phyloP scores from a whole-genome alignment of 2,888 invertebrate species.

The Drosophila quinaria region DNA sequence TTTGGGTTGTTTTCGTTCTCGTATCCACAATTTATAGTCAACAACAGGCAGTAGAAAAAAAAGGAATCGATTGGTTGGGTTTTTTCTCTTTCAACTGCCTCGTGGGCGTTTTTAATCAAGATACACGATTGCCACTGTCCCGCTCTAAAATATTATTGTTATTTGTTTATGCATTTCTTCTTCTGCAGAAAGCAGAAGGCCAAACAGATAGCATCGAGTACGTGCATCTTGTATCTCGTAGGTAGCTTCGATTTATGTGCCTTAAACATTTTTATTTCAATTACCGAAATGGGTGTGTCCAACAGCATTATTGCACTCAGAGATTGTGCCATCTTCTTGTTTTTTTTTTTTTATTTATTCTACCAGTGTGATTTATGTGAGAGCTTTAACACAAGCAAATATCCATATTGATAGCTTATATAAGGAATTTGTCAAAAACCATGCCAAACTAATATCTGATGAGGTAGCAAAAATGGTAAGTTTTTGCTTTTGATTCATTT shows the following conservation, averaged over 20 bases:
- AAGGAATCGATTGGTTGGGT: conserved; percentile 50
- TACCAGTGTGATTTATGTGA: conserved; percentile 11
- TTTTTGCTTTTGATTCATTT: neutral
- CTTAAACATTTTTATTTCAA: conserved; percentile 57
- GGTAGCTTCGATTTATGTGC: conserved; percentile 48
- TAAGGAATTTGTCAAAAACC: conserved; percentile 8
- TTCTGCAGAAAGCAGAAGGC: conserved; percentile 19
- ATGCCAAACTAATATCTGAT: conserved; percentile 1
- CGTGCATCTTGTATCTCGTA: conserved; percentile 24
- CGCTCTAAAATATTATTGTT: conserved; percentile 64
- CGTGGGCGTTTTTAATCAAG: conserved; percentile 68
- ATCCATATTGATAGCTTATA: neutral
- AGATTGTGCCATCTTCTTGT: conserved; percentile 25
- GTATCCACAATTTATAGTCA: conserved; percentile 51
- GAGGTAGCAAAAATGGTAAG: conserved; percentile 1
- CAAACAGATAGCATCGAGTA: neutral
- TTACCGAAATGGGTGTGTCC: conserved; percentile 57
- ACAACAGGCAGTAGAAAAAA: conserved; percentile 8
- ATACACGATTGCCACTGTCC: conserved; percentile 50
- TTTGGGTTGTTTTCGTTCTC: conserved; percentile 26
- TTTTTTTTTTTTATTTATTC: neutral
- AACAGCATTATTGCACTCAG: conserved; percentile 35
- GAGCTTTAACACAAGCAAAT: conserved; percentile 1
- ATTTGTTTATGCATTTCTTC: conserved; percentile 56
- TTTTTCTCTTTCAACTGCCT: conserved; percentile 23